A percentile compares a stretch with the other conserved stretches of the same genome.
Evolutionary conservation across 1,140 invertebrate genomes (phyloP).

Genomic region (Teleogryllus occipitalis): DNA sequence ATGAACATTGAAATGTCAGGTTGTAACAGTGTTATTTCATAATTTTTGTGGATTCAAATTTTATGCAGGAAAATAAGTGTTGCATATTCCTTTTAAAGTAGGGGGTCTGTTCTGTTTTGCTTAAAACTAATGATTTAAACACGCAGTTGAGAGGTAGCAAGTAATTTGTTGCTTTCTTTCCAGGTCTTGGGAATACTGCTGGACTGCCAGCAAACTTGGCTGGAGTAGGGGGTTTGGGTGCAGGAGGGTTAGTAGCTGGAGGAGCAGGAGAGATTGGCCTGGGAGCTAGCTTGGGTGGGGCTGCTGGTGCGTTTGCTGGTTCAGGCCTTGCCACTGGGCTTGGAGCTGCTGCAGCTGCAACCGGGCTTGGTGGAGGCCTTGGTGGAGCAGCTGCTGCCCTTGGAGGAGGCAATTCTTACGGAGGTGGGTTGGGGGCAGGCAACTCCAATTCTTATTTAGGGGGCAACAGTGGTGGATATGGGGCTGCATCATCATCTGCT

Average conservation of each 20-base stretch:
- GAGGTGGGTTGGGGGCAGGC: slow-evolving; percentile 12
- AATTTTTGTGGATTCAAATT: no score
- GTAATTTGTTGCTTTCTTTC: not conserved
- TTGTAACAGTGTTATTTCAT: no score
- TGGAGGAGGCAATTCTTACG: slow-evolving; percentile 20
- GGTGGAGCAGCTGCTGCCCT: slow-evolving; percentile 21
- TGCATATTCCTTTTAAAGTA: no score
- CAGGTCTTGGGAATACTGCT: slow-evolving; percentile 17
- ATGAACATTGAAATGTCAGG: not conserved
- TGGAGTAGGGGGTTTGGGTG: slow-evolving; percentile 14
- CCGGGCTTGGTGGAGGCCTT: slow-evolving; percentile 9
- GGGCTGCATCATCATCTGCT: slow-evolving; percentile 9
- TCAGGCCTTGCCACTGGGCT: slow-evolving; percentile 14
- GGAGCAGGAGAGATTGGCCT: slow-evolving; percentile 17
- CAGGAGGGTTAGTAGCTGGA: slow-evolving; percentile 13
- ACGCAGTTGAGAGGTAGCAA: no score
- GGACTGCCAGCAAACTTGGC: slow-evolving; percentile 14
- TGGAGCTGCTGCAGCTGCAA: slow-evolving; percentile 15
- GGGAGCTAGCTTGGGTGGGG: slow-evolving; percentile 14
- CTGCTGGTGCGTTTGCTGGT: slow-evolving; percentile 13
- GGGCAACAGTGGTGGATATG: slow-evolving; percentile 14
- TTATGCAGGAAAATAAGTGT: no score
- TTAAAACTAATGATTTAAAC: no score
- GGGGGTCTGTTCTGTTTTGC: no score
- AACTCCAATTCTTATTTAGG: slow-evolving; percentile 8